Evolutionary conservation across 2,113 vertebrate genomes (phyloP), one percentile per base, ranked within the genome.

Genomic region (Amphilophus citrinellus): DNA sequence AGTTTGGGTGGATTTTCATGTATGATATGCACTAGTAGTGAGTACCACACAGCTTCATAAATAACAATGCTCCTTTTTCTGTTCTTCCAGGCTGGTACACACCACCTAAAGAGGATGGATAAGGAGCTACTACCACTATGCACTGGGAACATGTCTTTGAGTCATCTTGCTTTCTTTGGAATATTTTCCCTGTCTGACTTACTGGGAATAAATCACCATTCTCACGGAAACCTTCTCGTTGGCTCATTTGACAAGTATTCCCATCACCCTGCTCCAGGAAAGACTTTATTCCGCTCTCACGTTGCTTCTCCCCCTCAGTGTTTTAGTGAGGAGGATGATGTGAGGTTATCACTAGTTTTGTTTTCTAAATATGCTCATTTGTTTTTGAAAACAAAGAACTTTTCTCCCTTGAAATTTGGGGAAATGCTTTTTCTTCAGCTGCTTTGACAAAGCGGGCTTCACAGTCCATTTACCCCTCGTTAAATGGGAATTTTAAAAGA

Each of bases 31-130:
- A 32, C 10, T 14, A 47, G 32, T 13, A 53, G 30, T 73, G 10
- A 73, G 50, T 13, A 32, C 66, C 17, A 73, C 66, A 53, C 13
- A 47, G 27, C 24, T 73, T 30, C 17, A 11, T 73, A 73, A 56
- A 73, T 73, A 35, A 56, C 17, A 14, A 4, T 3, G 22, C 61
- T 59, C 30, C 10, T 76, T 13, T 0, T 20, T 88, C 3, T 97
- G 82, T 88, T 50, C 15, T 47, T 57, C 9, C 90, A 99, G 98
- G 98, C 93, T 99, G 98, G 98, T 99, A 99, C 95, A 99, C 98
- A 88, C 98, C 98, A 93, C 98, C 98, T 2, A 99, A 99, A 94
- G 98, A 99, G 96, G 98, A 99, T 24, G 98, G 98, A 90, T 99
- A 99, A 88, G 78, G 88, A 87, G 63, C 65, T n/a, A 3, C 90